Evolutionary conservation across 1,140 invertebrate species (phyloP).

Genomic region (Drosophila littoralis): DNA sequence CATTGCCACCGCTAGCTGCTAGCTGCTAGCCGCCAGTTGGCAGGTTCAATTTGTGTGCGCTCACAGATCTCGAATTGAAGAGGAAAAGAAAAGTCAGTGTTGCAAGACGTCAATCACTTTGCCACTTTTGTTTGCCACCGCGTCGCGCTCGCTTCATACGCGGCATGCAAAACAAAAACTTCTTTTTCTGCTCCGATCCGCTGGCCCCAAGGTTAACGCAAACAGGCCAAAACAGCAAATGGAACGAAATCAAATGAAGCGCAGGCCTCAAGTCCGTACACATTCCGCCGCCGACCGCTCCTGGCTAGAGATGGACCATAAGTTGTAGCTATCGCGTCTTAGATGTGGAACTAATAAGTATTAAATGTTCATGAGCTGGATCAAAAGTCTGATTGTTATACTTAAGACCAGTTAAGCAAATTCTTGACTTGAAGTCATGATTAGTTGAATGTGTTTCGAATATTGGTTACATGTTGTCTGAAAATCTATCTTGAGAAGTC

Average conservation of each 20-base stretch:
- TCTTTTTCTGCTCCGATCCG: slow-evolving; percentile 36
- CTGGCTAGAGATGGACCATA: slow-evolving; percentile 51
- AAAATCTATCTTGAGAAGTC: too few relatives aligned
- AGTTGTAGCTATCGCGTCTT: neutral
- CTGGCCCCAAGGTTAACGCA: slow-evolving; percentile 79
- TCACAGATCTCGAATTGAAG: slow-evolving; percentile 47
- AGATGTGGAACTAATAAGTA: neutral
- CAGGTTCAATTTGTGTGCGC: slow-evolving; percentile 39
- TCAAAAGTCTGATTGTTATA: too few relatives aligned
- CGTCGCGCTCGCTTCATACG: slow-evolving; percentile 8
- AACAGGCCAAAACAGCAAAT: slow-evolving; percentile 66
- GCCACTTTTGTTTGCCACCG: slow-evolving; percentile 51
- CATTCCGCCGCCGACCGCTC: slow-evolving; percentile 4
- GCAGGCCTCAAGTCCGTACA: slow-evolving; percentile 9
- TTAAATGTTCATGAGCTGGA: too few relatives aligned
- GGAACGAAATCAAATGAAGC: slow-evolving; percentile 68
- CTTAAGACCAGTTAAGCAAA: too few relatives aligned
- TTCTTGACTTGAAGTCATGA: too few relatives aligned
- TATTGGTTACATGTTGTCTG: too few relatives aligned
- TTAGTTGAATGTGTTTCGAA: too few relatives aligned
- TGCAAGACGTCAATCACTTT: slow-evolving; percentile 65
- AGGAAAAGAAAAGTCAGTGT: slow-evolving; percentile 55
- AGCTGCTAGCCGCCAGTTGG: slow-evolving; percentile 9
- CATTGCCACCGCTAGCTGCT: slow-evolving; percentile 7
- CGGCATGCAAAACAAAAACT: slow-evolving; percentile 60